Evolutionary conservation across 37 sponge, comb jelly and placozoan species (phyloP).

Genomic region (Crambe crambe): DNA sequence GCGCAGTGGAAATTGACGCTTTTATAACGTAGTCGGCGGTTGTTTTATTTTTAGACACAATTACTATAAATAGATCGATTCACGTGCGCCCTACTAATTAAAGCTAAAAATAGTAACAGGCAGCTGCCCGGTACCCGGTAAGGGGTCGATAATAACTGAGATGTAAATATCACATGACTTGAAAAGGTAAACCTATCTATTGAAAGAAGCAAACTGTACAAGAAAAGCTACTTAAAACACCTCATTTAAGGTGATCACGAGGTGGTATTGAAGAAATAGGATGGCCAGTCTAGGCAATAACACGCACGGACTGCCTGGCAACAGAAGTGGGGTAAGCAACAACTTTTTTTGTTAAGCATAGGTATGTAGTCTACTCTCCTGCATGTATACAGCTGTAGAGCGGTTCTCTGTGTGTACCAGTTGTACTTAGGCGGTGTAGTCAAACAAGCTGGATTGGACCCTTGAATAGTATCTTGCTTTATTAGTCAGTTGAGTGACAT

Average conservation of each 20-base stretch:
- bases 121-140: too few species aligned
- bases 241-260: not conserved
- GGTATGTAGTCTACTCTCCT: too few species aligned
- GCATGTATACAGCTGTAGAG: too few species aligned
- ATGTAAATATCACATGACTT: too few species aligned
- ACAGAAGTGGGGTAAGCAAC: conserved; percentile 54
- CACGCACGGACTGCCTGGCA: conserved; percentile 8
- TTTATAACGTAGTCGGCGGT: not conserved
- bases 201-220: too few species aligned
- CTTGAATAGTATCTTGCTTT: too few species aligned
- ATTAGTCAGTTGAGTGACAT: too few species aligned
- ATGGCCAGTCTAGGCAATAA: conserved; percentile 59
- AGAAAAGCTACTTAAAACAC: conserved; percentile 8
- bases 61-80: conserved; percentile 20
- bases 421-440: too few species aligned
- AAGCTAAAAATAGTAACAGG: conserved; percentile 6
- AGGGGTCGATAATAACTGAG: too few species aligned
- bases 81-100: not conserved
- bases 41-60: conserved; percentile 33
- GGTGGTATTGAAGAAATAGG: not conserved
- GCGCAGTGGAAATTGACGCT: not conserved
- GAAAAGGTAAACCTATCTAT: not conserved
- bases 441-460: too few species aligned
- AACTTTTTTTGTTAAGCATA: not conserved
- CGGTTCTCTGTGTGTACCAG: too few species aligned